Base-by-base conservation (phyloP, 2,888 invertebrate genomes). In the Polymixis lichenea region DNA sequence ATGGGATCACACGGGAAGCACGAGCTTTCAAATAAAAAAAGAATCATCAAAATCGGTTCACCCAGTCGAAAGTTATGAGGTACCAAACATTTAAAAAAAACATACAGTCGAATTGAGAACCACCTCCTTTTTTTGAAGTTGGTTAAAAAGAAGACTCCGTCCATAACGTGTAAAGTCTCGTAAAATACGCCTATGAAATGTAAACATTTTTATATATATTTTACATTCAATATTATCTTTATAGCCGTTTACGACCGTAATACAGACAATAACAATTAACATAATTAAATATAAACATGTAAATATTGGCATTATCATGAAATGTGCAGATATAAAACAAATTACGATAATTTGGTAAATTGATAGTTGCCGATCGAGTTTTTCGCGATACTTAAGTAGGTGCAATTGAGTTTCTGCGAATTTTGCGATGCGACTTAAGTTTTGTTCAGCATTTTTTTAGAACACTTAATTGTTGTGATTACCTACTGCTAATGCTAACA, bases 241-340 rank as follows among this genome's bases (percentile, higher is more conserved):
- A 89, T 90, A 88, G 88, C 86, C 78, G 78, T 81, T 87, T 86
- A 86, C 86, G 86, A 84, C 83, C 88, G 89, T 90, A 89, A 87
- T 87, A 85, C 81, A 85, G 84, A 90, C 86, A 91, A 90, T 90
- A 89, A 90, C 86, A 89, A 91, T 91, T 90, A 90, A 86, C 86
- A 89, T 90, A 91, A 92, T 90, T 88, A 87, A 87, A 77, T 87
- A 85, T 87, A 87, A 88, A 89, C 85, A 87, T 89, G 90, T 91
- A 89, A 90, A 90, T 89, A 88, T 88, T 86, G 82, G 82, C 84
- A 89, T 92, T 92, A 93, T 91, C 89, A 81, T 87, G 75, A 74
- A 85, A 77, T 80, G 81, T 85, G 79, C 67, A 80, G 86, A 89
- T 86, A 89, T 86, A 84, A 86, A 75, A 85, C 87, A 88, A 90